Percentiles rank a stretch among this genome's conserved stretches.
Evolutionary conservation across 2,888 invertebrate species (phyloP).

Genomic region (Patella pellucida): DNA sequence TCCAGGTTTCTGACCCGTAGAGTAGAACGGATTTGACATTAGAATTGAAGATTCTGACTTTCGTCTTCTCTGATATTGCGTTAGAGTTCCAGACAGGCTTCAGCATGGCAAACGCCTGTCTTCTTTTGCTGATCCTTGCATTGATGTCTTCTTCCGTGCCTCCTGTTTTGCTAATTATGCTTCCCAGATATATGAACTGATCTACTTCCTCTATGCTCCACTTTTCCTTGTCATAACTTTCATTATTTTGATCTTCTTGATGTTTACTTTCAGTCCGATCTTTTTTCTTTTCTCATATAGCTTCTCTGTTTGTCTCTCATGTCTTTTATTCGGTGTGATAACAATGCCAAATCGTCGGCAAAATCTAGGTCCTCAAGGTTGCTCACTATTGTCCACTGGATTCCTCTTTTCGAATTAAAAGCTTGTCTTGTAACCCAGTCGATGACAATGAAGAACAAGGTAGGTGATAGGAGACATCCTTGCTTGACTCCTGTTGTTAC

Average conservation of each 20-base stretch:
- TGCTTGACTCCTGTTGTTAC: conserved; percentile 20
- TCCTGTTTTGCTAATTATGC: conserved; percentile 11
- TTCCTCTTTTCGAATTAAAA: conserved; percentile 12
- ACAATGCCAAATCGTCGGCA: conserved; percentile 26
- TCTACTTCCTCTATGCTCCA: not conserved
- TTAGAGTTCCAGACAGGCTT: conserved; percentile 16
- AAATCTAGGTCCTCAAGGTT: conserved; percentile 27
- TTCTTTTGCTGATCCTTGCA: too few species aligned
- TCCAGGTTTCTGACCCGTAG: conserved; percentile 3
- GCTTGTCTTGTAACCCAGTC: conserved; percentile 24
- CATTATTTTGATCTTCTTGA: conserved; percentile 16
- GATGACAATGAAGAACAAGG: conserved; percentile 20
- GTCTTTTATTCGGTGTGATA: conserved; percentile 21
- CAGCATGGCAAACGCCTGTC: conserved; percentile 22
- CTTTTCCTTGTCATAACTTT: conserved; percentile 16
- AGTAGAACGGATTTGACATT: not conserved
- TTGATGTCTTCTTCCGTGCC: conserved; percentile 21
- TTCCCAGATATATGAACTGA: conserved; percentile 8
- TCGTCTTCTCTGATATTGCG: not conserved
- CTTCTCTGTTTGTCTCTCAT: conserved; percentile 7
- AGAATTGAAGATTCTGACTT: not conserved
- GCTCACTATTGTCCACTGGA: conserved; percentile 15
- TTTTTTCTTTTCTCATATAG: conserved; percentile 2
- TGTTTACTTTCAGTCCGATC: conserved; percentile 18
- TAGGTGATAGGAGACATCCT: conserved; percentile 20